Evolutionary conservation across 2,113 vertebrate genomes (phyloP).

Genomic region (Maccullochella peelii): DNA sequence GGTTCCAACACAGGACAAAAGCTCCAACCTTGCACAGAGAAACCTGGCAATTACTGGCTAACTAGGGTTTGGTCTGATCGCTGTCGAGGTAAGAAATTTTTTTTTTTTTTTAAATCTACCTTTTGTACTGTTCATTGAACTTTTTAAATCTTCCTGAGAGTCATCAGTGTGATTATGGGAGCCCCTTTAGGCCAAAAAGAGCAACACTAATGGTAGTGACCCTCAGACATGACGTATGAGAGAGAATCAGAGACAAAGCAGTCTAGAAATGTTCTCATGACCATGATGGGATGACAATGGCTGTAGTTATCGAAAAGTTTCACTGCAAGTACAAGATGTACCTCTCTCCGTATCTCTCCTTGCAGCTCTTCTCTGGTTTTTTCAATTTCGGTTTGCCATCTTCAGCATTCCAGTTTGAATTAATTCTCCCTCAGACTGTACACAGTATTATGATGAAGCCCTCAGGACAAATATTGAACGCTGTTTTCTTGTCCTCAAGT

Average conservation of each 20-base stretch:
- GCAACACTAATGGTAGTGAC: slow-evolving; percentile 21
- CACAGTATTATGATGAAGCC: not conserved
- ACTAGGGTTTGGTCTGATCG: slow-evolving; percentile 58
- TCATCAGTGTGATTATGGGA: slow-evolving; percentile 53
- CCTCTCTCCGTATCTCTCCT: not conserved
- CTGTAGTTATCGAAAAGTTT: slow-evolving; percentile 21
- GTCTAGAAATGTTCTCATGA: slow-evolving; percentile 14
- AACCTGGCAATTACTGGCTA: slow-evolving; percentile 69
- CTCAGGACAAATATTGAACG: slow-evolving; percentile 2
- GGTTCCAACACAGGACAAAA: slow-evolving; percentile 58
- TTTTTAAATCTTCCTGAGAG: slow-evolving; percentile 49
- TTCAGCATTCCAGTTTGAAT: slow-evolving; percentile 36
- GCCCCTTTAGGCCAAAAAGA: slow-evolving; percentile 24
- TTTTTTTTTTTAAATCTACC: too few species aligned
- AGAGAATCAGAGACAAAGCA: slow-evolving; percentile 6
- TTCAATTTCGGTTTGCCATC: slow-evolving; percentile 34
- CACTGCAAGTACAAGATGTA: slow-evolving; percentile 10
- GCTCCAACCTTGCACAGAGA: slow-evolving; percentile 36
- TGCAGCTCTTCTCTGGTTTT: slow-evolving; percentile 9
- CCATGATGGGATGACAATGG: slow-evolving; percentile 27
- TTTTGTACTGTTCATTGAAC: slow-evolving; percentile 57
- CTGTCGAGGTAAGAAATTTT: slow-evolving; percentile 5
- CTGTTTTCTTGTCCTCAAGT: not conserved
- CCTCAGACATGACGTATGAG: slow-evolving; percentile 10
- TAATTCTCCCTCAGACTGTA: slow-evolving; percentile 24